A percentile compares a stretch with the other conserved stretches of the same genome.
These are phyloP conservation scores for Hepsetus odoe DNA, from an alignment of 2,113 vertebrate genomes.

Conservation along the genomic window DNA sequence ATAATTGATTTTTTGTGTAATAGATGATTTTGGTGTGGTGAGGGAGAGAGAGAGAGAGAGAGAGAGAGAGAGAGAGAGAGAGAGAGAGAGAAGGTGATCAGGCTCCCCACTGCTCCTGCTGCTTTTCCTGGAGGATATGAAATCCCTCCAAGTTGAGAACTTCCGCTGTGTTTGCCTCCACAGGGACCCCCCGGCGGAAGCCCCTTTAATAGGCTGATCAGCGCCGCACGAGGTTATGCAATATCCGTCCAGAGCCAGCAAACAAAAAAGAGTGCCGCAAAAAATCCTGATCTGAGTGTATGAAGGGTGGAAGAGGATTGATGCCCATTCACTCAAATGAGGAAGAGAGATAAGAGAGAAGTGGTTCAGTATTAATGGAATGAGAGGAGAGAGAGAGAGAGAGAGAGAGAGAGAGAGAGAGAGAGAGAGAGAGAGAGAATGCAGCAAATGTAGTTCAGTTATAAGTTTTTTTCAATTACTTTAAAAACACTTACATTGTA, in stretches of 20 bases:
- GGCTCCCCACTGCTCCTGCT: conserved; percentile 44
- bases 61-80: conserved; percentile 34
- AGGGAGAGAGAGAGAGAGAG: conserved; percentile 56
- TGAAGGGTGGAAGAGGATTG: conserved; percentile 51
- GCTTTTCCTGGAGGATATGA: conserved; percentile 55
- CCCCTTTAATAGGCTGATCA: conserved; percentile 56
- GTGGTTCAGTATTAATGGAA: background rate
- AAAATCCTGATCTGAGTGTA: conserved; percentile 52
- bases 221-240: conserved; percentile 68
- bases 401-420: background rate
- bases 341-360: conserved; percentile 34
- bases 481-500: too few relatives aligned
- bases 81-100: conserved; percentile 35
- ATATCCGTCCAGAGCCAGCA: conserved; percentile 56
- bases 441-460: background rate
- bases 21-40: conserved; percentile 54
- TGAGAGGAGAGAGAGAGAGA: background rate
- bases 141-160: conserved; percentile 63
- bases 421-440: background rate
- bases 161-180: conserved; percentile 52
- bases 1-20: conserved; percentile 75
- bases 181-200: conserved; percentile 55
- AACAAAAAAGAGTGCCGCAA: conserved; percentile 56
- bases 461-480: too few relatives aligned
- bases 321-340: conserved; percentile 34